phyloP scores from a whole-genome alignment of 2,113 vertebrate genomes.

The Alexandromys fortis region DNA sequence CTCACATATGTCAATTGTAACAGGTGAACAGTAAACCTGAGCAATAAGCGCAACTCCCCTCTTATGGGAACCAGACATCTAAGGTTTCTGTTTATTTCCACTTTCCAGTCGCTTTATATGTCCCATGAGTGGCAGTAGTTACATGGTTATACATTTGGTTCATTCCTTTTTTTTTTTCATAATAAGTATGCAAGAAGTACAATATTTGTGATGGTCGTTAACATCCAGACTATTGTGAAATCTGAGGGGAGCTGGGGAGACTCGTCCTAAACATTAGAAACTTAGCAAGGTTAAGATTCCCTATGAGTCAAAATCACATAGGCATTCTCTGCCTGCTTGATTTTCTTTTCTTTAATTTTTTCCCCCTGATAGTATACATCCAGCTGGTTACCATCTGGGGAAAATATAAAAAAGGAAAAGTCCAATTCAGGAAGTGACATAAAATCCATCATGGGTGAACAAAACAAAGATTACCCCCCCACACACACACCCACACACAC shows the following conservation, averaged over 20 bases:
- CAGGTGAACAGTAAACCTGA: slow-evolving; percentile 41
- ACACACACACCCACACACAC: neutral
- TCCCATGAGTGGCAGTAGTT: slow-evolving; percentile 37
- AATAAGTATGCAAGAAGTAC: slow-evolving; percentile 37
- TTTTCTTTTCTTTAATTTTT: neutral
- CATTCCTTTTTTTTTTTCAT: neutral
- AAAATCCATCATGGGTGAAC: slow-evolving; percentile 76
- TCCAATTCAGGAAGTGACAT: slow-evolving; percentile 58
- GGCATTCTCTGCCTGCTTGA: slow-evolving; percentile 55
- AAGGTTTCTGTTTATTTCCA: slow-evolving; percentile 41
- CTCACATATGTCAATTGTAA: slow-evolving; percentile 63
- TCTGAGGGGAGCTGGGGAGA: neutral
- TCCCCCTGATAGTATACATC: slow-evolving; percentile 64
- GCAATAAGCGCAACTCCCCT: slow-evolving; percentile 25
- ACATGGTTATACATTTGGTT: slow-evolving; percentile 33
- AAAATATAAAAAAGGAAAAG: slow-evolving; percentile 75
- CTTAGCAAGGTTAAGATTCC: slow-evolving; percentile 43
- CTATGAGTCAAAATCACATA: slow-evolving; percentile 64
- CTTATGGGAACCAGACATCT: slow-evolving; percentile 30
- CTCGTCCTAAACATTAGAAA: slow-evolving; percentile 15
- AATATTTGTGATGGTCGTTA: slow-evolving; percentile 12
- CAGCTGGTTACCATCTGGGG: slow-evolving; percentile 58
- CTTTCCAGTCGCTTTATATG: slow-evolving; percentile 36
- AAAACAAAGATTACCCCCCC: slow-evolving; percentile 45
- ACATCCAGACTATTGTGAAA: slow-evolving; percentile 67